phyloP scores from a whole-genome alignment of 2,888 invertebrate genomes.

The Machimus rusticus region DNA sequence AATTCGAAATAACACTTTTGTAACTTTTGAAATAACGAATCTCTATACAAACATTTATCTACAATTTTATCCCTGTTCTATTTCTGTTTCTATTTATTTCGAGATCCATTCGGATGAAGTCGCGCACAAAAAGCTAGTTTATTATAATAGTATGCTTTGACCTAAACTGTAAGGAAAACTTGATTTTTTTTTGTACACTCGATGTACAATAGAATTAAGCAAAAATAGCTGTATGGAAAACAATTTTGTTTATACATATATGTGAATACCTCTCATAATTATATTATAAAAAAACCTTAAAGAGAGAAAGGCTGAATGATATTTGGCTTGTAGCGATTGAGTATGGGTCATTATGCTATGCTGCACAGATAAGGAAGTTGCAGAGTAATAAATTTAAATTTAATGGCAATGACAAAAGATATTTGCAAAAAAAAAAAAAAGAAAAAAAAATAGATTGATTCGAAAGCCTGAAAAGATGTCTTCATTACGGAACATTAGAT shows the following conservation, averaged over 20 bases:
- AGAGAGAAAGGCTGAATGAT: neutral
- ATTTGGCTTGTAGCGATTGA: neutral
- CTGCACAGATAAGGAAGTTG: neutral
- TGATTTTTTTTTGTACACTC: too few relatives aligned
- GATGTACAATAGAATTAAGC: too few relatives aligned
- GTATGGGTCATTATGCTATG: neutral
- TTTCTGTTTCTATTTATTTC: too few relatives aligned
- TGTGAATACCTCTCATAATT: neutral
- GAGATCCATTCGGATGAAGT: too few relatives aligned
- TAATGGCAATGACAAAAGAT: slow-evolving; percentile 24
- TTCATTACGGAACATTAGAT: slow-evolving; percentile 39
- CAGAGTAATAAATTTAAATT: slow-evolving; percentile 7
- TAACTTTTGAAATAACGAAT: too few relatives aligned
- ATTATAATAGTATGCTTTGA: too few relatives aligned
- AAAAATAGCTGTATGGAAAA: too few relatives aligned
- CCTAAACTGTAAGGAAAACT: too few relatives aligned
- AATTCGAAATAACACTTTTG: too few relatives aligned
- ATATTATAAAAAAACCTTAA: neutral
- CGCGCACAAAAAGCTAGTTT: too few relatives aligned
- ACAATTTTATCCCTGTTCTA: too few relatives aligned
- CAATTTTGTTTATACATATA: neutral
- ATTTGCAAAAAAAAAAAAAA: neutral
- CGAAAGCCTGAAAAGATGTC: slow-evolving; percentile 22
- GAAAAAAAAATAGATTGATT: slow-evolving; percentile 19
- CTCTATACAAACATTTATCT: too few relatives aligned